Base-by-base conservation (phyloP, 2,888 invertebrate species). In the Liopterus haemorrhoidalis region DNA sequence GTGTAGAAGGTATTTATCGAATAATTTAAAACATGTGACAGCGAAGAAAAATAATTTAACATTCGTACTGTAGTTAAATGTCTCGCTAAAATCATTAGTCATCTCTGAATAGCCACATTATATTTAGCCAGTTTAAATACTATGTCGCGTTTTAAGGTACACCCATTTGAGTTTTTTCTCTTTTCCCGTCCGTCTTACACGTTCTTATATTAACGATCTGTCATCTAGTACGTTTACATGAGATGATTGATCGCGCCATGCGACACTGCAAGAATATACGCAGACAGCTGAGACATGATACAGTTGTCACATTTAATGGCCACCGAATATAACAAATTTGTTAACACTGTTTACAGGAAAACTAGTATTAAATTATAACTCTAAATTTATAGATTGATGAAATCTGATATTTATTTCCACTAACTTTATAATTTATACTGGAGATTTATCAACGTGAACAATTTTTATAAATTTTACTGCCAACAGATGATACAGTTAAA, bases 241-340 rank as follows among this genome's bases (percentile, higher is more conserved):
- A 24, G 32, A 45, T 37, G 48, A 52, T 52, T 52, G 50, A 50
- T 46, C 22, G 46, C 33, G 42, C 18, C 35, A 37, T 28, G 19
- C 33, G 38, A 44, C 44, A 20, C 32, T 18, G 9, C 24, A 11
- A 38, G 27, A 24, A 44, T 45, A 43, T 38, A 38, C 39, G 19
- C 16, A 37, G 38, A 32, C 47, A 41, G 47, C 42, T 42, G 41
- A 38, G 46, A 27, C 9, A 18, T 35, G 35, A 46, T 46, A 31
- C 21, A 42, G 30, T 22, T 46, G 41, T 41, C 41, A 15, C 14
- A 24, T 9, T 8, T 32, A 24, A 18, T 25, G 16, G 18, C 24
- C 16, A 18, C 37, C 11, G n/a, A 8, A 16, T 22, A 30, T 9
- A 37, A 35, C 46, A 37, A 42, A 43, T 33, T 47, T 41, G 32